phyloP scores from a whole-genome alignment of 1,140 invertebrate genomes.

The Anadara kagoshimensis region DNA sequence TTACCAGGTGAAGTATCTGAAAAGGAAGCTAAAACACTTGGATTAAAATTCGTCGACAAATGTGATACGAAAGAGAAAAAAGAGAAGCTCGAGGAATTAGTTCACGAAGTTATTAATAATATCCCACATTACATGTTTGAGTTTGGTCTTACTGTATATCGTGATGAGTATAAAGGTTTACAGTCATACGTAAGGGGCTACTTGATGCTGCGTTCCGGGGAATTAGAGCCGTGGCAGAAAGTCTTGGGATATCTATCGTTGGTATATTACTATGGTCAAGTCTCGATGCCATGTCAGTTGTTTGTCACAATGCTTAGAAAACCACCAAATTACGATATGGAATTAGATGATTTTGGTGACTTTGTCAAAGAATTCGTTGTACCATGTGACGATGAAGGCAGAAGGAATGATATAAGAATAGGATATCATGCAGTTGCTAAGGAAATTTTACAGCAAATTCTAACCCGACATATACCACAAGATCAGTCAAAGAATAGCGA shows the following conservation, averaged over 20 bases:
- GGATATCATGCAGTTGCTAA: conserved; percentile 42
- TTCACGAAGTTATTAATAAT: conserved; percentile 1
- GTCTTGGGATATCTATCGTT: conserved; percentile 42
- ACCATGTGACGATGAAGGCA: conserved; percentile 17
- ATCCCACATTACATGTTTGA: conserved; percentile 24
- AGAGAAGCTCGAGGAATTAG: neutral
- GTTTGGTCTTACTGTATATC: conserved; percentile 32
- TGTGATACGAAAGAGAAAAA: conserved; percentile 18
- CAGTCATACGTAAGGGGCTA: conserved; percentile 28
- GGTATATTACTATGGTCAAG: conserved; percentile 48
- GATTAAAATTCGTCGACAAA: conserved; percentile 17
- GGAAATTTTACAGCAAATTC: conserved; percentile 32
- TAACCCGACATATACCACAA: conserved; percentile 2
- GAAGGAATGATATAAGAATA: conserved; percentile 41
- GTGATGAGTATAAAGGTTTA: conserved; percentile 23
- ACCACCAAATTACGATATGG: conserved; percentile 40
- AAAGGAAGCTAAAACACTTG: conserved; percentile 23
- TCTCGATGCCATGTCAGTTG: conserved; percentile 47
- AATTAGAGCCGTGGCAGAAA: conserved; percentile 27
- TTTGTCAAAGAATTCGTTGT: conserved; percentile 41
- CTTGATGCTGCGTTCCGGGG: conserved; percentile 4
- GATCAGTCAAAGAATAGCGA: neutral
- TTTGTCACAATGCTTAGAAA: conserved; percentile 37
- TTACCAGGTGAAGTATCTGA: conserved; percentile 22
- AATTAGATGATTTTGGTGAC: conserved; percentile 39